phyloP scores from a whole-genome alignment of 1,140 invertebrate genomes.

The Caligus rogercresseyi region DNA sequence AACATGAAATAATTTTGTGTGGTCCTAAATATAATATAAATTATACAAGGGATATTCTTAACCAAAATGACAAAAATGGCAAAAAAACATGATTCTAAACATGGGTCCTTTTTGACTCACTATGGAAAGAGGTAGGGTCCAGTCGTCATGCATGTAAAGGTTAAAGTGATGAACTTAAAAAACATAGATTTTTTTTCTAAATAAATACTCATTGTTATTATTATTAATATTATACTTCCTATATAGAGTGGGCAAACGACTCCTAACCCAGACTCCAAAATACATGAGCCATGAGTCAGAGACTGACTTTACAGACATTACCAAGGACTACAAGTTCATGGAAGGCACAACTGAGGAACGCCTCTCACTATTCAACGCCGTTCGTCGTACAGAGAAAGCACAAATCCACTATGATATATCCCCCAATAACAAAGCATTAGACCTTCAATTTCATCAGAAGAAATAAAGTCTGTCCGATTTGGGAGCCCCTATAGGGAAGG shows the following conservation, averaged over 20 bases:
- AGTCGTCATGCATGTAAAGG: too few relatives aligned
- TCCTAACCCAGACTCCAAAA: background rate
- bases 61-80: too few relatives aligned
- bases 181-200: too few relatives aligned
- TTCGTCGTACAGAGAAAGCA: background rate
- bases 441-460: background rate
- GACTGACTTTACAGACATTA: background rate
- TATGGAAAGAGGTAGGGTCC: too few relatives aligned
- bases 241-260: background rate
- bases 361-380: background rate
- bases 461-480: background rate
- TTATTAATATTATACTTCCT: background rate
- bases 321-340: background rate
- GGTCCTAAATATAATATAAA: too few relatives aligned
- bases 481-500: background rate
- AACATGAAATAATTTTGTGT: too few relatives aligned
- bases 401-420: background rate
- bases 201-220: too few relatives aligned
- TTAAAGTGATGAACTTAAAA: too few relatives aligned
- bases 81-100: too few relatives aligned
- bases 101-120: too few relatives aligned
- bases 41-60: too few relatives aligned
- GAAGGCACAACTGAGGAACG: background rate
- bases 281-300: background rate
- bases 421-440: background rate